Evolutionary conservation across 2,797 vertebrate genomes (phyloP), one percentile per base, ranked within the genome.

Genomic region (Margarornis squamiger): DNA sequence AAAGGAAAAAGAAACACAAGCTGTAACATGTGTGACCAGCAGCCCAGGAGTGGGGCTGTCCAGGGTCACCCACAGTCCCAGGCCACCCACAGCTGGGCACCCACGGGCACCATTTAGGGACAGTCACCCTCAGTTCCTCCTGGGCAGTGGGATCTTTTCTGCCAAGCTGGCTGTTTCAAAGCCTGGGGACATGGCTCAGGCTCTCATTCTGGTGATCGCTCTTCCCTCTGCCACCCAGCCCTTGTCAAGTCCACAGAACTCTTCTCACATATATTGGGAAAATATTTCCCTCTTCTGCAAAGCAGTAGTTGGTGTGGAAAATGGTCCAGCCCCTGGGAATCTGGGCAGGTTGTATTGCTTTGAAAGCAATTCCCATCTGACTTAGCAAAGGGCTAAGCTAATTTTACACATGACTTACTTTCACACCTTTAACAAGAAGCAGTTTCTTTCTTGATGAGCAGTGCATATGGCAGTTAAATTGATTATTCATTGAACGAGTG

Each of bases 351-450:
- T 92, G 67, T 24, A 24, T 59, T 32, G 74, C 89, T 89, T 48
- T 76, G 63, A 73, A 82, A 89, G 84, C 45, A 52, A 91, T 91
- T 85, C 81, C 72, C 81, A 61, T 71, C 63, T 83, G 92, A 90
- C 26, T 67, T 66, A 58, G 83, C 75, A 58, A 74, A 95, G 72
- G 91, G 63, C 71, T 87, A 70, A 95, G 86, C 78, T 94, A 71
- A 87, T 93, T 96, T 96, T 89, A 82, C 75, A 39, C 67, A 55
- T 39, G 55, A 67, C 67, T 94, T 29, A 30, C 34, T 82, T 93
- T 95, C 92, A 91, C 95, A 94, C 95, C 94, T 90, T 87, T 78
- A 90, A 79, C 48, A 39, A 91, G 91, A 24, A 85, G 89, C 89
- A 52, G 63, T 66, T 92, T 88, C 88, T 70, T 55, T 54, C 88